A percentile compares a stretch with the other conserved stretches of the same genome.
These are phyloP conservation scores for Pheosia tremula DNA, from an alignment of 2,888 invertebrate species.

Conservation along the genomic window DNA sequence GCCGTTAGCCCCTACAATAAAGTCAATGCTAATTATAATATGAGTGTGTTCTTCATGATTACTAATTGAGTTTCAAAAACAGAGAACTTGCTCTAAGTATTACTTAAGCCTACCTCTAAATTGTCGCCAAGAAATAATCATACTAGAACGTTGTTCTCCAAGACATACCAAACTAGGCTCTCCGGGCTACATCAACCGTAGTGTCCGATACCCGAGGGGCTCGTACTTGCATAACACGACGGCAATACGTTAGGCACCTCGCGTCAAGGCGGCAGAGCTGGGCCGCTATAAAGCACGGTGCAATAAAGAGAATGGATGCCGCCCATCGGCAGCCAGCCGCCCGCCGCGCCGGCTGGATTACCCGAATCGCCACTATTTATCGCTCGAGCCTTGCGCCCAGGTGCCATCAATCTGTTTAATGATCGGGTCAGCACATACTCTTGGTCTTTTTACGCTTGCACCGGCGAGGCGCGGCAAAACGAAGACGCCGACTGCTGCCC, in stretches of 20 bases:
- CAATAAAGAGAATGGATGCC: conserved; percentile 85
- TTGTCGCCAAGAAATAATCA: too few relatives aligned
- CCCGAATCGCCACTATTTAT: conserved; percentile 84
- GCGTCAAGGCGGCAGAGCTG: conserved; percentile 71
- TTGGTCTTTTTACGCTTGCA: conserved; percentile 74
- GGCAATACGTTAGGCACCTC: conserved; percentile 73
- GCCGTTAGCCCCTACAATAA: too few relatives aligned
- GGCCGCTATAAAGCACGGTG: conserved; percentile 81
- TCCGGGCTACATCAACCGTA: not conserved
- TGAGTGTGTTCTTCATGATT: too few relatives aligned
- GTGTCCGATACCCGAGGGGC: conserved; percentile 21
- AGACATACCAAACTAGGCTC: not conserved
- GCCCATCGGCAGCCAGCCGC: conserved; percentile 74
- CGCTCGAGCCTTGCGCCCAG: conserved; percentile 82
- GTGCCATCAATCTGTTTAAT: conserved; percentile 85
- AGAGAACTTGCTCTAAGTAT: too few relatives aligned
- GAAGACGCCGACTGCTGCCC: conserved; percentile 62
- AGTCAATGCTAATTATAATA: too few relatives aligned
- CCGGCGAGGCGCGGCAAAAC: conserved; percentile 65
- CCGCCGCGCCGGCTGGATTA: conserved; percentile 77
- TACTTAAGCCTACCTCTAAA: too few relatives aligned
- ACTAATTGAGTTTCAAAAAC: too few relatives aligned
- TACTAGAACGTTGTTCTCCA: not conserved
- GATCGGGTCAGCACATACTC: conserved; percentile 84
- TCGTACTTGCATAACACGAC: conserved; percentile 46